Evolutionary conservation across 2,113 vertebrate species (phyloP).

Genomic region (Periophthalmodon schlosseri): DNA sequence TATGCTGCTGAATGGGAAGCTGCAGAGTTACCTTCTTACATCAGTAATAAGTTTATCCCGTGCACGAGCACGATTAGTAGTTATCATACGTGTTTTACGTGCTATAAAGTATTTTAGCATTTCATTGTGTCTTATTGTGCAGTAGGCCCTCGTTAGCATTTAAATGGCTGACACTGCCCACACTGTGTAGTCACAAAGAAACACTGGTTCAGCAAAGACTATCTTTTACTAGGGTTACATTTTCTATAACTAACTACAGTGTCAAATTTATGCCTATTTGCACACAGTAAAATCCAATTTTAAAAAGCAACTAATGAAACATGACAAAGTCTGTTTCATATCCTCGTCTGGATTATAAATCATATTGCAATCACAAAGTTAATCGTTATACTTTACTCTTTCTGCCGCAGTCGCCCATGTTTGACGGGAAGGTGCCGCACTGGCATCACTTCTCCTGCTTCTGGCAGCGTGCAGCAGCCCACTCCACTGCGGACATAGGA

Average conservation of each 20-base stretch:
- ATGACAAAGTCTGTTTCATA: neutral
- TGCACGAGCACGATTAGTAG: too few relatives aligned
- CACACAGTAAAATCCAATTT: neutral
- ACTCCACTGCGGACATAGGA: constrained; percentile 81
- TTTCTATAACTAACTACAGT: neutral
- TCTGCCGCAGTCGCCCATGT: constrained; percentile 89
- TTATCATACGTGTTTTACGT: accelerated
- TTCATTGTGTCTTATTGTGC: neutral
- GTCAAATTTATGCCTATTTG: neutral
- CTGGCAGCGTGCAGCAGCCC: constrained; percentile 87
- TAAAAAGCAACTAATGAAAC: neutral
- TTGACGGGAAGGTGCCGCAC: constrained; percentile 95
- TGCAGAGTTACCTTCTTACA: neutral
- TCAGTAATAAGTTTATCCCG: neutral
- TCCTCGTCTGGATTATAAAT: neutral
- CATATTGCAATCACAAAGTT: too few relatives aligned
- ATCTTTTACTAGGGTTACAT: neutral
- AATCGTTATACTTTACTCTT: constrained; percentile 7
- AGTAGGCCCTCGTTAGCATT: constrained; percentile 45
- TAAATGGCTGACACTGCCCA: constrained; percentile 54
- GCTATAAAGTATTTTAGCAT: neutral
- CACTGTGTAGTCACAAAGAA: constrained; percentile 51
- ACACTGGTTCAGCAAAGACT: neutral
- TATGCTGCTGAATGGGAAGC: neutral
- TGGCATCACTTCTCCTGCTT: constrained; percentile 99